These are phyloP conservation scores for Aptenodytes forsteri DNA, from an alignment of 2,113 vertebrate genomes.

Conservation along the genomic window DNA sequence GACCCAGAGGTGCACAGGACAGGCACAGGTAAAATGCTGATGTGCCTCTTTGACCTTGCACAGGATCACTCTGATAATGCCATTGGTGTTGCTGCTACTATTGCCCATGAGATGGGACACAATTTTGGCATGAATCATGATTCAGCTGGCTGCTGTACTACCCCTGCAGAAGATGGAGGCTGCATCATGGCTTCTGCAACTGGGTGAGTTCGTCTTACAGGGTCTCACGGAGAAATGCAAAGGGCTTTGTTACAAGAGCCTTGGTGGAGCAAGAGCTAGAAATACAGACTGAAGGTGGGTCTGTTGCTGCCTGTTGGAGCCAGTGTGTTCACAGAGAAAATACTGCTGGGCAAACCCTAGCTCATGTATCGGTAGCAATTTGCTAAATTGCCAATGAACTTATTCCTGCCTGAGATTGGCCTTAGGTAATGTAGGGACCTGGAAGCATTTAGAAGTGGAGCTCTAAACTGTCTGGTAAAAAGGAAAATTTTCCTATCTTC, in stretches of 20 bases:
- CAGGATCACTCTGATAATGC: constrained; percentile 92
- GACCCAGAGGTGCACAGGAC: neutral
- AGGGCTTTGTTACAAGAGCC: neutral
- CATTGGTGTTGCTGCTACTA: constrained; percentile 91
- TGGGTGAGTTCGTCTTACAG: constrained; percentile 74
- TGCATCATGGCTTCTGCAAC: constrained; percentile 99
- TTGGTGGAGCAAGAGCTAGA: neutral
- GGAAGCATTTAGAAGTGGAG: neutral
- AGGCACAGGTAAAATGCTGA: neutral
- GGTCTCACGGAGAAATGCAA: neutral
- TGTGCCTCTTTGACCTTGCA: neutral
- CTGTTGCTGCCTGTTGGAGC: neutral
- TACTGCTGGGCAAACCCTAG: neutral
- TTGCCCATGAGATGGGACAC: constrained; percentile 98
- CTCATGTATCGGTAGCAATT: neutral
- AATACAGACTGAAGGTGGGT: neutral
- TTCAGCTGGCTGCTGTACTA: constrained; percentile 82
- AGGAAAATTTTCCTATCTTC: neutral
- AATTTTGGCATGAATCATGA: constrained; percentile 99
- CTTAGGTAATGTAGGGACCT: neutral
- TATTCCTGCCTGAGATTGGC: neutral
- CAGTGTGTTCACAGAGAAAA: neutral
- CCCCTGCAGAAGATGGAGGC: constrained; percentile 86
- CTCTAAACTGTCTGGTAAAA: neutral
- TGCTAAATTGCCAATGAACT: neutral